These are phyloP conservation scores for Steatornis caripensis DNA, from an alignment of 2,113 vertebrate genomes.

Conservation along the genomic window DNA sequence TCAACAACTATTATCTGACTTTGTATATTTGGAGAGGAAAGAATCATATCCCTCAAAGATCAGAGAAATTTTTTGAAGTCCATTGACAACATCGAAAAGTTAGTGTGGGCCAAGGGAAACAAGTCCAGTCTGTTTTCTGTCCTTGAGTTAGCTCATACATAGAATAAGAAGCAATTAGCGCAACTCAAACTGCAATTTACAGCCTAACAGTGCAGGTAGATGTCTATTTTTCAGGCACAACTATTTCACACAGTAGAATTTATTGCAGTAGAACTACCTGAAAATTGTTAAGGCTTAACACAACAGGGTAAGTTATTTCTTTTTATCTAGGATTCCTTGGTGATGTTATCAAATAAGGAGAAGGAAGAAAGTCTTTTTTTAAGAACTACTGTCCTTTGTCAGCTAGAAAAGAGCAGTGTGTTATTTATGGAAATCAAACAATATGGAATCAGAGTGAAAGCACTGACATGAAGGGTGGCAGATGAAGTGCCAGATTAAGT, in stretches of 20 bases:
- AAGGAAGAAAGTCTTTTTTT: background rate
- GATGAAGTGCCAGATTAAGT: background rate
- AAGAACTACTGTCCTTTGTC: background rate
- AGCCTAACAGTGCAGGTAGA: background rate
- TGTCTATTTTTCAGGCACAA: background rate
- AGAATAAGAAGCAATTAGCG: background rate
- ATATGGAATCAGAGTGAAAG: background rate
- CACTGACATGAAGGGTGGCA: background rate
- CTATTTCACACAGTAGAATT: background rate
- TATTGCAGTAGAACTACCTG: background rate
- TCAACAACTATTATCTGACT: background rate
- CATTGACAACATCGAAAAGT: background rate
- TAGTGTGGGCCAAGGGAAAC: background rate
- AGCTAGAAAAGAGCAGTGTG: background rate
- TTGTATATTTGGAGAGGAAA: background rate
- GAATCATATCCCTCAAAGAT: background rate
- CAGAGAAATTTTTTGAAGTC: background rate
- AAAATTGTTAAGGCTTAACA: background rate
- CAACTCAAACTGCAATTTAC: background rate
- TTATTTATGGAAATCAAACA: slow-evolving; percentile 2
- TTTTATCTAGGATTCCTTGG: background rate
- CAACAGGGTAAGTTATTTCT: background rate
- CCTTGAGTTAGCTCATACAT: background rate
- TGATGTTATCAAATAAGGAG: background rate
- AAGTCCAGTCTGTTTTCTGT: background rate